Evolutionary conservation across 1,140 invertebrate genomes (phyloP), one percentile per base, ranked within the genome.

Genomic region (Lerema accius): DNA sequence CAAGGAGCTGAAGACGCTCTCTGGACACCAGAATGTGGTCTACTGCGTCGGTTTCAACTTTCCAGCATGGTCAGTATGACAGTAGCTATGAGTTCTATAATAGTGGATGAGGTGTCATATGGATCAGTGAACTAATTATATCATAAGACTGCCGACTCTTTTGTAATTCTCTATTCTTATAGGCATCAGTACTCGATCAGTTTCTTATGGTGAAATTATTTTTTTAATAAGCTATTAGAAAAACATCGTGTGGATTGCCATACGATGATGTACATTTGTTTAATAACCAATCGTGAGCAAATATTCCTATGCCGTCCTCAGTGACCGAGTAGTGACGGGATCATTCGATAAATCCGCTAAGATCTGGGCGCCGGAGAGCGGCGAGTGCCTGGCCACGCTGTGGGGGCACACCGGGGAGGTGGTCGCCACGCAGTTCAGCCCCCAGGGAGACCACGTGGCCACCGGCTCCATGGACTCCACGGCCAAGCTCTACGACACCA

Each of bases 261-360:
- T n/a, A n/a, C n/a, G n/a, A n/a, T n/a, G n/a, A n/a, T n/a, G n/a
- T n/a, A n/a, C n/a, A n/a, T n/a, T n/a, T n/a, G n/a, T n/a, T n/a
- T n/a, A n/a, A n/a, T n/a, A n/a, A n/a, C n/a, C n/a, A n/a, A n/a
- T n/a, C n/a, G n/a, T n/a, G n/a, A n/a, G n/a, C n/a, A n/a, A n/a
- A n/a, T n/a, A n/a, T n/a, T n/a, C n/a, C n/a, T n/a, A 45, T 23
- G 19, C 48, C 43, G 32, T 23, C 13, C 16, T 48, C 77, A 96
- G 95, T 45, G 94, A 96, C 74, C 94, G 94, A 84, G 94, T 96
- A 11, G 86, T 95, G 17, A 96, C 95, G 0, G 95, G 95, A 26
- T 96, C 95, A 0, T 97, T 97, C 82, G 96, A 97, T 82, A 95
- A 95, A 80, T 96, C 95, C 0, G 94, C 94, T 16, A 94, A 92